These are phyloP conservation scores for Ernsta delagoae DNA, from an alignment of 2,888 invertebrate species.

Conservation along the genomic window DNA sequence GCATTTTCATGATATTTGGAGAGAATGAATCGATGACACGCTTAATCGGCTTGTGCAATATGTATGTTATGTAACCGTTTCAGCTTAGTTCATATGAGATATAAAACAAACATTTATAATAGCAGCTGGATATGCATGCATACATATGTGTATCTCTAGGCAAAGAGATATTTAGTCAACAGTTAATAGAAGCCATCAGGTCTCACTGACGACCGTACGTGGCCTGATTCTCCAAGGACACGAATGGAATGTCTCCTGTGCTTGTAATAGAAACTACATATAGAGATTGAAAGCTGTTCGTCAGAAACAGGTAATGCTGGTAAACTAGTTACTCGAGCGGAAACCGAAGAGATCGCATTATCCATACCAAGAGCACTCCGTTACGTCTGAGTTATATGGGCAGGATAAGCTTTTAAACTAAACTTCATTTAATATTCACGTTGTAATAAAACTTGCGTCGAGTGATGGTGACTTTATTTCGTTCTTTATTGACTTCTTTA, in stretches of 20 bases:
- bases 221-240: constrained; percentile 18
- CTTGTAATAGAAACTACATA: too few relatives aligned
- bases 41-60: neutral
- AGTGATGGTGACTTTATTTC: neutral
- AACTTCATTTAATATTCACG: neutral
- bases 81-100: too few relatives aligned
- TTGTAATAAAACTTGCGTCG: too few relatives aligned
- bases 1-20: neutral
- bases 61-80: too few relatives aligned
- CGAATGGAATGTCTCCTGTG: constrained; percentile 25
- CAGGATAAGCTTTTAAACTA: constrained; percentile 4
- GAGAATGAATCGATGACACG: too few relatives aligned
- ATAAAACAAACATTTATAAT: neutral
- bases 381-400: constrained; percentile 14
- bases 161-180: constrained; percentile 23
- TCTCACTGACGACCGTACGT: constrained; percentile 30
- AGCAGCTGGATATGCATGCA: too few relatives aligned
- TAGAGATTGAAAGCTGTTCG: too few relatives aligned
- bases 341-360: constrained; percentile 31
- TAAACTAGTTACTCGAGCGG: constrained; percentile 29
- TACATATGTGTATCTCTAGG: too few relatives aligned
- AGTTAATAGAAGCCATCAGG: constrained; percentile 22
- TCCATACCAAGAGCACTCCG: constrained; percentile 18
- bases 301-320: constrained; percentile 29
- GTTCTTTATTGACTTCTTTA: too few relatives aligned